phyloP scores from a whole-genome alignment of 2,113 vertebrate genomes.

The Lophius piscatorius region DNA sequence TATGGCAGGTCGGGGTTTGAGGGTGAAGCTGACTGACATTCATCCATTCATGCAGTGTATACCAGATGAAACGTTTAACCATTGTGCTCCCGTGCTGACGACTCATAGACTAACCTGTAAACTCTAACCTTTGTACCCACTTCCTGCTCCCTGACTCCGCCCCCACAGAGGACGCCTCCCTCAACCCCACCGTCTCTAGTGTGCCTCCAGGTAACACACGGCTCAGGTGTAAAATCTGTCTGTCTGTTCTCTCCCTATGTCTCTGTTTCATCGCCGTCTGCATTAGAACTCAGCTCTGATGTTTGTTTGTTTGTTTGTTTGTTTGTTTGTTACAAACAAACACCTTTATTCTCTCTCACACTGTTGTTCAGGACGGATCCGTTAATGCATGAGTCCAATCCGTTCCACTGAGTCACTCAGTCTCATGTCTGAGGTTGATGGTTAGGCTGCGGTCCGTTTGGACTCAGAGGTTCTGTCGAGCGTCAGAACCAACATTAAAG shows the following conservation, averaged over 20 bases:
- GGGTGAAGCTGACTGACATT: constrained; percentile 9
- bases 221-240: constrained; percentile 17
- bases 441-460: too few species aligned
- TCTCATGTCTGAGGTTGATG: too few species aligned
- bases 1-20: too few species aligned
- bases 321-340: too few species aligned
- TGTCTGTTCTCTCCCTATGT: background rate
- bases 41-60: background rate
- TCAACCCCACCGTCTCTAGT: constrained; percentile 79
- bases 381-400: too few species aligned
- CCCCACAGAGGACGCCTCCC: constrained; percentile 77
- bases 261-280: background rate
- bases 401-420: too few species aligned
- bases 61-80: constrained; percentile 18
- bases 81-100: constrained; percentile 33
- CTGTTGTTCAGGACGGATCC: too few species aligned
- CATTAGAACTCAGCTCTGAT: too few species aligned
- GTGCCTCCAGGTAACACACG: constrained; percentile 80
- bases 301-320: too few species aligned
- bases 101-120: constrained; percentile 62
- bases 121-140: constrained; percentile 72
- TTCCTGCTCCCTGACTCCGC: constrained; percentile 46
- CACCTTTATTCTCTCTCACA: too few species aligned
- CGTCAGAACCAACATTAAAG: too few species aligned
- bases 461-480: too few species aligned